Evolutionary conservation across 2,113 vertebrate genomes (phyloP).

Genomic region (Reinhardtius hippoglossoides): DNA sequence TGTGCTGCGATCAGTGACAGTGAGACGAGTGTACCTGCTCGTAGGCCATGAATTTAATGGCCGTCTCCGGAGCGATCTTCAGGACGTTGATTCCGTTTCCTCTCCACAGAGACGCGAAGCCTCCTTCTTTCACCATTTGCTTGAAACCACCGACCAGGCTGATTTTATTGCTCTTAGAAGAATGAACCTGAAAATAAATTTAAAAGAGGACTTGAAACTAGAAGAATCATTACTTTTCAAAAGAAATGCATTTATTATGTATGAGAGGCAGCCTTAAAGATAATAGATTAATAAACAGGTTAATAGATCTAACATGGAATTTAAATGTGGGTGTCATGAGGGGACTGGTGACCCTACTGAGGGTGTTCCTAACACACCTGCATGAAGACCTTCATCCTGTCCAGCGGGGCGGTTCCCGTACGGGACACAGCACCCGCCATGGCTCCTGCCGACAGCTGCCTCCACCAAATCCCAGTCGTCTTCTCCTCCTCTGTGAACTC

Average conservation of each 20-base stretch:
- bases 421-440: constrained; percentile 93
- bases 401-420: constrained; percentile 95
- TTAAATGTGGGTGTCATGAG: too few species aligned
- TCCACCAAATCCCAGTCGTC: constrained; percentile 93
- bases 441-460: constrained; percentile 90
- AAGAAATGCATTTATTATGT: neutral
- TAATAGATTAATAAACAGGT: too few species aligned
- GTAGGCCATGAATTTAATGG: constrained; percentile 98
- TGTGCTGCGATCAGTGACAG: neutral
- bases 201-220: neutral
- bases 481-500: constrained; percentile 98
- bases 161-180: constrained; percentile 91
- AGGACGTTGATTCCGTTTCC: constrained; percentile 97
- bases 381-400: constrained; percentile 98
- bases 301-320: too few species aligned
- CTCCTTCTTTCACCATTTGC: constrained; percentile 97
- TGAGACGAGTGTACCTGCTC: constrained; percentile 86
- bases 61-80: constrained; percentile 97
- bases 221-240: neutral
- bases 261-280: too few species aligned
- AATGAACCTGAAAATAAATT: constrained; percentile 87
- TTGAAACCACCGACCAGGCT: constrained; percentile 90
- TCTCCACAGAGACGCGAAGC: constrained; percentile 91
- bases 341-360: too few species aligned
- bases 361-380: constrained; percentile 83